Conservation (phyloP, 2,113 vertebrate genomes). For the Fulica atra region DNA sequence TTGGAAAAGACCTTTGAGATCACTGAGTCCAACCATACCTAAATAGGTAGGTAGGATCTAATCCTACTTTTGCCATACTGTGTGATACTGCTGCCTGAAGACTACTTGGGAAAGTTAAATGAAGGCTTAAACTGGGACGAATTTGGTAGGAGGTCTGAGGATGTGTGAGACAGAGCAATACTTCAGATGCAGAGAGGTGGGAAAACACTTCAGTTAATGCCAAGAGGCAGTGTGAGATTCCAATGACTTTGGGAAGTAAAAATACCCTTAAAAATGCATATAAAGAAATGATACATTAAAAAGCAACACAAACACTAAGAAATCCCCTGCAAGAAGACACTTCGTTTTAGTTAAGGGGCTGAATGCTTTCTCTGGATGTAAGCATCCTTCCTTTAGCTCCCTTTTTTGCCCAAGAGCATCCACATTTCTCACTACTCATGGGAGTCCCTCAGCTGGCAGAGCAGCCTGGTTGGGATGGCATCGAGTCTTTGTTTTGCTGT, state of each 20-base stretch:
- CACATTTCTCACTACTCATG: not conserved
- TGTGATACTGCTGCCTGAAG: not conserved
- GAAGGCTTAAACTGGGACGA: not conserved
- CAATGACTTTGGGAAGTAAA: not conserved
- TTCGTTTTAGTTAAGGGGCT: not conserved
- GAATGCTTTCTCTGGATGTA: not conserved
- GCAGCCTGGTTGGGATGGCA: not conserved
- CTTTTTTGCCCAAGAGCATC: not conserved
- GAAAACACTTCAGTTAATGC: not conserved
- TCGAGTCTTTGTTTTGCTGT: not conserved
- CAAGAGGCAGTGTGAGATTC: not conserved
- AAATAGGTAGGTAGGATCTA: not conserved
- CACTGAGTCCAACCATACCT: too few species aligned
- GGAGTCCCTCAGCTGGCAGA: not conserved
- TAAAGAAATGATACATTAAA: not conserved
- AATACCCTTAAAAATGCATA: not conserved
- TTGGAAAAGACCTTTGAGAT: too few species aligned
- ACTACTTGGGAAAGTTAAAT: not conserved
- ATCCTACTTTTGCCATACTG: not conserved
- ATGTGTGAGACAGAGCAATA: not conserved
- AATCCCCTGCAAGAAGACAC: not conserved
- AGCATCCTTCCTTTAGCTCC: not conserved
- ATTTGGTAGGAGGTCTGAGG: not conserved
- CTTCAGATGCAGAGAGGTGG: not conserved
- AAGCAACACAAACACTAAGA: not conserved